Base-by-base conservation (phyloP, 2,888 invertebrate genomes). In the Tetramorium bicarinatum region DNA sequence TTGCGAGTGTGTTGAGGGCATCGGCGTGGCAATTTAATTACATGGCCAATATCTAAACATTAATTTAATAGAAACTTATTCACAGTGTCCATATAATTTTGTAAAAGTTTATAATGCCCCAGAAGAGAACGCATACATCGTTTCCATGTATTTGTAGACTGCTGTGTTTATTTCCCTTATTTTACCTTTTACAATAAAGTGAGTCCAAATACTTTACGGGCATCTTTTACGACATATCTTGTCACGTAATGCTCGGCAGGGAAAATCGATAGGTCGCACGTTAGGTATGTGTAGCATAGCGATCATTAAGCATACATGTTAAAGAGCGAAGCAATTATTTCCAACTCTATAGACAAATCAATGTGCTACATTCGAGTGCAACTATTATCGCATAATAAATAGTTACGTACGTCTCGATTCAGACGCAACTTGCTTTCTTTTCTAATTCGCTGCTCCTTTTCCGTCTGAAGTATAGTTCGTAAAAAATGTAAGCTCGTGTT, bases 281-380 rank as follows among this genome's bases (percentile, higher is more conserved):
- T 89, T 89, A 90, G 87, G 75, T 86, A 86, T 77, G 82, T 80
- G 83, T 87, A 89, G 77, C 84, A 84, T 90, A 90, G 90, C 84
- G 84, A 90, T 81, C 80, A 90, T 90, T 91, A 85, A 87, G 88
- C 90, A 87, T 90, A 85, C 86, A 88, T 86, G 71, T 84, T 88
- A 85, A 91, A 84, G 71, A 82, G 84, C 79, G 91, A 89, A 84
- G 83, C 86, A 90, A 87, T 91, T 87, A 87, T 87, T 89, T 91
- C 85, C 89, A 90, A 87, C 82, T 90, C 87, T 91, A 90, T 91
- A 90, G 87, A 88, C 82, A 84, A 85, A 90, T 92, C 84, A 89
- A 88, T 91, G 92, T 91, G 87, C 88, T 86, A 89, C 86, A 79
- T 85, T 90, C 85, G 89, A 89, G 88, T 89, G 90, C 91, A 88